phyloP scores from a whole-genome alignment of 2,888 invertebrate species.

The Syritta pipiens region DNA sequence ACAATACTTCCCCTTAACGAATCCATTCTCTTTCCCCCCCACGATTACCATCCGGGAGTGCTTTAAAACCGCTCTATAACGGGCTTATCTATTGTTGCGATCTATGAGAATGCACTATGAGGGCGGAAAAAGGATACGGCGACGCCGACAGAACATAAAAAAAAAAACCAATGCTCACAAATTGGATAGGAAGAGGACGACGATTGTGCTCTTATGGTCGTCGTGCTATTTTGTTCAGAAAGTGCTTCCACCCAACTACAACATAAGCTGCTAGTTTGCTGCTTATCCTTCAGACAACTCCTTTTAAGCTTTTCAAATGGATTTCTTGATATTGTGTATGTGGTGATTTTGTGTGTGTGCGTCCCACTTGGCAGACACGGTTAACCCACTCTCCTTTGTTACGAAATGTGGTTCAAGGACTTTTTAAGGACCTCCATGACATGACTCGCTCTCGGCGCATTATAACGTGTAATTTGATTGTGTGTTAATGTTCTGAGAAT shows the following conservation, averaged over 20 bases:
- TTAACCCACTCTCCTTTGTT: conserved; percentile 39
- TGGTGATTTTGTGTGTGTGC: not conserved
- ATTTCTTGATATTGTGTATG: conserved; percentile 19
- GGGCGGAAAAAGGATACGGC: conserved; percentile 29
- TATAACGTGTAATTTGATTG: conserved; percentile 39
- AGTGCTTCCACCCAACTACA: conserved; percentile 32
- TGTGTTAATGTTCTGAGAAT: conserved; percentile 45
- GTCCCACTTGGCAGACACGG: conserved; percentile 15
- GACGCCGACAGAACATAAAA: not conserved
- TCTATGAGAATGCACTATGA: too few species aligned
- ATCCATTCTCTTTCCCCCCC: not conserved
- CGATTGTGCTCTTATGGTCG: conserved; percentile 45
- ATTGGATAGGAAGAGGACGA: conserved; percentile 11
- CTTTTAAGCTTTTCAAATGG: conserved; percentile 42
- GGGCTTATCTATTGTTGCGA: conserved; percentile 22
- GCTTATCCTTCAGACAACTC: conserved; percentile 61
- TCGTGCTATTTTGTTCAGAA: conserved; percentile 36
- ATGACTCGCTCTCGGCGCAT: not conserved
- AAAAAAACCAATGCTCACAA: not conserved
- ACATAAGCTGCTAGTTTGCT: conserved; percentile 66
- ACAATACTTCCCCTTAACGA: not conserved
- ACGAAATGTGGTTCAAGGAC: conserved; percentile 25
- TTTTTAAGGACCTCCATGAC: conserved; percentile 8
- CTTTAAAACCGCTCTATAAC: conserved; percentile 23
- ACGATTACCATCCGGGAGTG: not conserved